phyloP scores from a whole-genome alignment of 2,888 invertebrate genomes.

The Nebria salina region DNA sequence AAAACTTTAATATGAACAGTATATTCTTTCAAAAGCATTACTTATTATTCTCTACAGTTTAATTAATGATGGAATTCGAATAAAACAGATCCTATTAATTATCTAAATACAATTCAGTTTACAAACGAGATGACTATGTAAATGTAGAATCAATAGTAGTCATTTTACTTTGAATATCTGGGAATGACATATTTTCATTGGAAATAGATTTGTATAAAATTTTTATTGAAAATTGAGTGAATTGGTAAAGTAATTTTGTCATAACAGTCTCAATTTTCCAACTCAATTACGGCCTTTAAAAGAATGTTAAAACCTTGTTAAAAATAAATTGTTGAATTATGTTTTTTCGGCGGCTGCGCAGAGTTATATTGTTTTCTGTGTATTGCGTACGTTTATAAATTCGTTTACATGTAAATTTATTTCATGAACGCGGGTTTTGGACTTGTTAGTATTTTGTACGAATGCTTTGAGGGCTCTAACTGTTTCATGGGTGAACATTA shows the following conservation, averaged over 20 bases:
- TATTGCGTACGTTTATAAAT: background rate
- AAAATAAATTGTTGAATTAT: background rate
- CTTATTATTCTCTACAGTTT: background rate
- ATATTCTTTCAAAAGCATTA: background rate
- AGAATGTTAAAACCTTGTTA: too few relatives aligned
- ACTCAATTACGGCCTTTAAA: too few relatives aligned
- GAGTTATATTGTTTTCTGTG: background rate
- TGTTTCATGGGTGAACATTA: background rate
- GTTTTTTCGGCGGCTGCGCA: background rate
- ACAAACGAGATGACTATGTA: background rate
- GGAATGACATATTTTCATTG: background rate
- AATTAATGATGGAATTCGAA: background rate
- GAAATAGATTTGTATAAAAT: background rate
- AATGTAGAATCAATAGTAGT: background rate
- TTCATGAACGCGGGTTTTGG: background rate
- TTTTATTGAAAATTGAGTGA: too few relatives aligned
- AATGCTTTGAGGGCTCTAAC: background rate
- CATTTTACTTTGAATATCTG: background rate
- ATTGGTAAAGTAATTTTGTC: too few relatives aligned
- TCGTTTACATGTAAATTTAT: background rate
- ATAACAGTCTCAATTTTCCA: too few relatives aligned
- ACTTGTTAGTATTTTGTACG: background rate
- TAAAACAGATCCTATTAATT: background rate
- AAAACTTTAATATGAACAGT: background rate
- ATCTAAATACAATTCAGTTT: background rate